Base-by-base conservation (phyloP, 2,888 invertebrate species). In the Eucera pruinosa region DNA sequence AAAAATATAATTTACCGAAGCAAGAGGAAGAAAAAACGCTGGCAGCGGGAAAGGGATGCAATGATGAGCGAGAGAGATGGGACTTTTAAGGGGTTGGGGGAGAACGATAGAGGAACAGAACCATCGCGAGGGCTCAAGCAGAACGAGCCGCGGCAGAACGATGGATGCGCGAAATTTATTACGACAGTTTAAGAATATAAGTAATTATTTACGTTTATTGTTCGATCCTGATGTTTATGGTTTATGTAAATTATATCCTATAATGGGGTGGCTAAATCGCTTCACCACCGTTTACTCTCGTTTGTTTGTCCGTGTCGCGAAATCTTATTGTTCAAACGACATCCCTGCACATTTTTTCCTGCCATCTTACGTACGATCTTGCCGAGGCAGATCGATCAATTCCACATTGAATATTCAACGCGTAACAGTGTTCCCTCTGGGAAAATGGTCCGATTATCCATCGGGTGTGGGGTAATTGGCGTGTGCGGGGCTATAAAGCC, bases 191-290 rank as follows among this genome's bases (percentile, higher is more conserved):
- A 84, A 87, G 83, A 85, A 85, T 86, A 83, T 80, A 78, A 81
- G 80, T 85, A 88, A 86, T 89, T 83, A 86, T 88, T 88, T 87
- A 84, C 81, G 82, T 86, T 88, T 88, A 87, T 87, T 83, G 85
- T 85, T 85, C 82, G 81, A 87, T 86, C 77, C 45, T 82, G 84
- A 86, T 85, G 83, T 85, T 88, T 87, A 88, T 83, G 83, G 85
- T 86, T 86, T 85, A 84, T 87, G 88, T 84, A 87, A 88, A 87
- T 88, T 83, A 87, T 86, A 77, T 67, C 71, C 65, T 71, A 43
- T 79, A 86, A 85, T 82, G 78, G 81, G 75, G 61, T 78, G 58
- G 72, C 73, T 76, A 65, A 58, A 54, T 30, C 43, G 20, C 36
- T 23, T 20, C 33, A 13, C 18, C 43, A 11, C n/a, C 41, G 27